Conservation (phyloP, 2,888 invertebrate genomes). For the Catocala sponsa region DNA sequence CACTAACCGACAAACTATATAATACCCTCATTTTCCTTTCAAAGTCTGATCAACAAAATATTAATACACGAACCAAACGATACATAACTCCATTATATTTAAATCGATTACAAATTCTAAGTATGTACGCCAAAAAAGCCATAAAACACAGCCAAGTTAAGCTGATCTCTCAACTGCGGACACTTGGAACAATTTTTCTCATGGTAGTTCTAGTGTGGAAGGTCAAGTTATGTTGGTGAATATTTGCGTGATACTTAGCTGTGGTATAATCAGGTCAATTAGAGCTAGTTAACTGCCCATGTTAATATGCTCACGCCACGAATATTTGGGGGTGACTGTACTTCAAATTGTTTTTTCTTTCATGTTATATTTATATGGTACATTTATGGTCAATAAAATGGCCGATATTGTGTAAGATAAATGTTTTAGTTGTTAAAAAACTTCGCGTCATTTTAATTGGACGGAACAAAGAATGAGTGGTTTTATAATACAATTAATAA, state of each 20-base stretch:
- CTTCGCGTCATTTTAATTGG: no score
- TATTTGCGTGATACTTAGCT: conserved; percentile 45
- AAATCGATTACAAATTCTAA: conserved; percentile 26
- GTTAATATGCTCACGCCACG: conserved; percentile 57
- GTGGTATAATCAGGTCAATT: conserved; percentile 50
- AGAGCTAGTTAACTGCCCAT: conserved; percentile 30
- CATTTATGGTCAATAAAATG: conserved; percentile 31
- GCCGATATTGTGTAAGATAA: conserved; percentile 3
- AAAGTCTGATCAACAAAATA: conserved; percentile 21
- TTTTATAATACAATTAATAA: no score
- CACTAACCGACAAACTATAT: not conserved
- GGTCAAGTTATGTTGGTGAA: conserved; percentile 18
- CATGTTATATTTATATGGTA: conserved; percentile 25
- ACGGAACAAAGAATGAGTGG: no score
- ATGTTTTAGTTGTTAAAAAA: not conserved
- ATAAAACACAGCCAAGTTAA: conserved; percentile 1
- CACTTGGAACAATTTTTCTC: no score
- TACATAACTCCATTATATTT: conserved; percentile 36
- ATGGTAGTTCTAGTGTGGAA: not conserved
- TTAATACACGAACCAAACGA: conserved; percentile 28
- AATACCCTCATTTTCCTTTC: conserved; percentile 11
- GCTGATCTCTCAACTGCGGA: not conserved
- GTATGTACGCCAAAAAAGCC: conserved; percentile 2
- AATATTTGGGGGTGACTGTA: conserved; percentile 48
- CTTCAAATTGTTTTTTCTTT: conserved; percentile 40